A percentile compares a stretch with the other conserved stretches of the same genome.
Evolutionary conservation across 2,888 invertebrate species (phyloP).

Genomic region (Girardia tigrina): DNA sequence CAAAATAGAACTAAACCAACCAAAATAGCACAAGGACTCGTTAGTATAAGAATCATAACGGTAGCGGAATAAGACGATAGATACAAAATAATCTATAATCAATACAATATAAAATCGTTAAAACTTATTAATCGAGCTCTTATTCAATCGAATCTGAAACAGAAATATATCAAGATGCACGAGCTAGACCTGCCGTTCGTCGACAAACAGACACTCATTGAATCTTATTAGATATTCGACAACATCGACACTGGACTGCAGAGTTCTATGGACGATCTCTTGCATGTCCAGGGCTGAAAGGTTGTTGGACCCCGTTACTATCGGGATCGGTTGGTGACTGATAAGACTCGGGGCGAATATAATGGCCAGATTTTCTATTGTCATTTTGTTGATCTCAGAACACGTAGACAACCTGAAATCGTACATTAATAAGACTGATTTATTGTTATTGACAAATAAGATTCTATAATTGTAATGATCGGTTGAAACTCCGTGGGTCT

Average conservation of each 20-base stretch:
- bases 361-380: not conserved
- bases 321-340: not conserved
- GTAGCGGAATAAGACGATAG: constrained; percentile 11
- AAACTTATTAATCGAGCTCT: not conserved
- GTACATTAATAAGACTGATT: not conserved
- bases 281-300: not conserved
- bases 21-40: constrained; percentile 23
- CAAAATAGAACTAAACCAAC: constrained; percentile 17
- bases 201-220: not conserved
- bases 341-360: constrained; percentile 17
- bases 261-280: not conserved
- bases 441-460: too few relatives aligned
- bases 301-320: not conserved
- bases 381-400: constrained; percentile 19
- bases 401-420: not conserved
- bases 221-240: not conserved
- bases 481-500: too few relatives aligned
- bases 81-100: constrained; percentile 23
- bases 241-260: constrained; percentile 8
- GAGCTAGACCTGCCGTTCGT: not conserved
- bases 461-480: too few relatives aligned
- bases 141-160: not conserved
- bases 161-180: not conserved
- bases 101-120: constrained; percentile 7
- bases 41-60: constrained; percentile 15